Percentiles rank a stretch among this genome's conserved stretches.
Conservation (phyloP, 2,797 vertebrate species). For the Malacoctenus gilli region DNA sequence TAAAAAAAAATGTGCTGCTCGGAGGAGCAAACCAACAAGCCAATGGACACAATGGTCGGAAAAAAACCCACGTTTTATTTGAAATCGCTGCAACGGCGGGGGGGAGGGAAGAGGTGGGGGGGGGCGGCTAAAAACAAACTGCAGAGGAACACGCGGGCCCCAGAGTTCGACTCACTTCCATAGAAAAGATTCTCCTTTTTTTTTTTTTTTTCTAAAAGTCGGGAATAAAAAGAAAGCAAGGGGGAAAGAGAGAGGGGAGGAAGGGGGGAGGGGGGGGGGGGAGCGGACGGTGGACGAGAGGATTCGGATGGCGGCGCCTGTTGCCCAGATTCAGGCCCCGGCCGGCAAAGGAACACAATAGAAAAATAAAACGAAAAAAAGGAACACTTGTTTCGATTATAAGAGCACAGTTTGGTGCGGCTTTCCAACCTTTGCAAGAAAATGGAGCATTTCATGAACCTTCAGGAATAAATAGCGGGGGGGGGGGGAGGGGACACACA, state of each 20-base stretch:
- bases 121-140: constrained; percentile 74
- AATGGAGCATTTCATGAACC: constrained; percentile 56
- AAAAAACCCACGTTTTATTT: constrained; percentile 77
- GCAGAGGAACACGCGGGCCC: constrained; percentile 70
- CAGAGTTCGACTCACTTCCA: constrained; percentile 77
- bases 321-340: constrained; percentile 55
- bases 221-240: constrained; percentile 87
- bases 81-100: constrained; percentile 70
- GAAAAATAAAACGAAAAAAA: constrained; percentile 70
- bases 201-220: too few species aligned
- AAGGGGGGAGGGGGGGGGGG: too few species aligned
- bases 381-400: constrained; percentile 87
- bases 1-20: too few species aligned
- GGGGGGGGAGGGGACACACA: constrained; percentile 8
- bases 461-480: constrained; percentile 79
- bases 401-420: constrained; percentile 94
- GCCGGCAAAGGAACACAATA: constrained; percentile 37
- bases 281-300: constrained; percentile 69
- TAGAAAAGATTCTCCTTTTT: constrained; percentile 72
- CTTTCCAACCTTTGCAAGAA: constrained; percentile 67
- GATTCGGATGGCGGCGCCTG: constrained; percentile 44
- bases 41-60: constrained; percentile 51
- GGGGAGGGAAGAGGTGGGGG: too few species aligned
- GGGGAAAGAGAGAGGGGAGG: too few species aligned
- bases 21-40: constrained; percentile 30